phyloP scores from a whole-genome alignment of 2,113 vertebrate species.

The Hemichromis elongatus region DNA sequence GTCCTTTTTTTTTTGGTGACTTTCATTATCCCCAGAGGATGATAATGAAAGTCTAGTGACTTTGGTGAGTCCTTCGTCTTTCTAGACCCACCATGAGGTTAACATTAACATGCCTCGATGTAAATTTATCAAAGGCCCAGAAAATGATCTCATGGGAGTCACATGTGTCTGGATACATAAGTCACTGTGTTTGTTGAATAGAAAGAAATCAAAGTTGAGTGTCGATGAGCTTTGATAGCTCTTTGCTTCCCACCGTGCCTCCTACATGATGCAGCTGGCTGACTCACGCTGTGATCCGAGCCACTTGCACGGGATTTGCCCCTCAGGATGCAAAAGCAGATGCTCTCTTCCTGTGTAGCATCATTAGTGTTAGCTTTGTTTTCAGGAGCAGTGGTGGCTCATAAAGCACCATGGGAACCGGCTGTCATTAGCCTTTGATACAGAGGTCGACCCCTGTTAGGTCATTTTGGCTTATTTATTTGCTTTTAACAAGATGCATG shows the following conservation, averaged over 20 bases:
- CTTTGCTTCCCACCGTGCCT: not conserved
- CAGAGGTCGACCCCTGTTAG: constrained; percentile 13
- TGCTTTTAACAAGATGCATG: constrained; percentile 10
- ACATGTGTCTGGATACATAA: not conserved
- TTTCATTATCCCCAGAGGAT: accelerated
- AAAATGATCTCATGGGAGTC: not conserved
- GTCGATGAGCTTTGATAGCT: constrained; percentile 7
- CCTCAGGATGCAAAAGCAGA: constrained; percentile 39
- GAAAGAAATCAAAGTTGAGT: not conserved
- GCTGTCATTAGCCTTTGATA: constrained; percentile 33
- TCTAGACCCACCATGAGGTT: not conserved
- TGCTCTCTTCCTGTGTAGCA: constrained; percentile 27
- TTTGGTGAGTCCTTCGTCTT: not conserved
- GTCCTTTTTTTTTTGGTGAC: too few species aligned
- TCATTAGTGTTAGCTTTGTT: constrained; percentile 49
- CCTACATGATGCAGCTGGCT: constrained; percentile 31
- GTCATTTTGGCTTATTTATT: constrained; percentile 34
- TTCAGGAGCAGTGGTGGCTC: constrained; percentile 23
- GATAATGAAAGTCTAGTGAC: not conserved
- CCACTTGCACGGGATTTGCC: constrained; percentile 13
- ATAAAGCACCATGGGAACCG: not conserved
- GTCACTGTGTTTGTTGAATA: not conserved
- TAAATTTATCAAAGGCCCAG: not conserved
- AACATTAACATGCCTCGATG: not conserved
- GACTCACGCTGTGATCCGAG: constrained; percentile 14